Evolutionary conservation across 1,140 invertebrate genomes (phyloP).

Genomic region (Augochlora pura): DNA sequence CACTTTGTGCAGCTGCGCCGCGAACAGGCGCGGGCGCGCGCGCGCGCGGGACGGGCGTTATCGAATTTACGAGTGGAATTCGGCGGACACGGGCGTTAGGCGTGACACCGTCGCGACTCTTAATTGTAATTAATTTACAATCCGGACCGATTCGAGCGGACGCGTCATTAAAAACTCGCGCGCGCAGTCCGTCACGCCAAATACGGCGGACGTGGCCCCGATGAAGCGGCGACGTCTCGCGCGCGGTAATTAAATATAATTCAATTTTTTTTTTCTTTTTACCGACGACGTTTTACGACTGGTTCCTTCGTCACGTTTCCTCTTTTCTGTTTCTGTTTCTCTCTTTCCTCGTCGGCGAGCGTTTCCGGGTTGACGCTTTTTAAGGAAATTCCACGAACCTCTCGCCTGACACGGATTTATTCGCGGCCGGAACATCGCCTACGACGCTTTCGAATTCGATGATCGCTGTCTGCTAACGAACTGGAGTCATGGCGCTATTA

Average conservation of each 20-base stretch:
- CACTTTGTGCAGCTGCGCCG: conserved; percentile 48
- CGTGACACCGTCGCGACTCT: conserved; percentile 23
- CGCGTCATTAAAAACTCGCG: neutral
- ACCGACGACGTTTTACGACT: too few species aligned
- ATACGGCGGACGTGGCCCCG: conserved; percentile 5
- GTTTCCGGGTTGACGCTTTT: neutral
- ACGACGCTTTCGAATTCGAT: too few species aligned
- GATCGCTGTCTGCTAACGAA: too few species aligned
- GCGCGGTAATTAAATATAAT: too few species aligned
- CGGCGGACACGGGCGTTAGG: conserved; percentile 27
- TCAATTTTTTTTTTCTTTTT: too few species aligned
- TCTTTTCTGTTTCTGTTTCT: too few species aligned
- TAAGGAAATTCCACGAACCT: neutral
- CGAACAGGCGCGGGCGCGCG: too few species aligned
- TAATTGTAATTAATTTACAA: conserved; percentile 57
- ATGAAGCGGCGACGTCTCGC: neutral
- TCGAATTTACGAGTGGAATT: conserved; percentile 48
- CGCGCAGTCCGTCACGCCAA: neutral
- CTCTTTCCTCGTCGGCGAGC: neutral
- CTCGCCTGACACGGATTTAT: too few species aligned
- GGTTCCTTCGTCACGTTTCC: too few species aligned
- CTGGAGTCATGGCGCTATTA: too few species aligned
- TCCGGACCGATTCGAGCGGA: neutral
- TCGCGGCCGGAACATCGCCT: too few species aligned
- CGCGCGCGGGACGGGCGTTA: conserved; percentile 34